phyloP scores from a whole-genome alignment of 2,113 vertebrate species.

The Talpa occidentalis region DNA sequence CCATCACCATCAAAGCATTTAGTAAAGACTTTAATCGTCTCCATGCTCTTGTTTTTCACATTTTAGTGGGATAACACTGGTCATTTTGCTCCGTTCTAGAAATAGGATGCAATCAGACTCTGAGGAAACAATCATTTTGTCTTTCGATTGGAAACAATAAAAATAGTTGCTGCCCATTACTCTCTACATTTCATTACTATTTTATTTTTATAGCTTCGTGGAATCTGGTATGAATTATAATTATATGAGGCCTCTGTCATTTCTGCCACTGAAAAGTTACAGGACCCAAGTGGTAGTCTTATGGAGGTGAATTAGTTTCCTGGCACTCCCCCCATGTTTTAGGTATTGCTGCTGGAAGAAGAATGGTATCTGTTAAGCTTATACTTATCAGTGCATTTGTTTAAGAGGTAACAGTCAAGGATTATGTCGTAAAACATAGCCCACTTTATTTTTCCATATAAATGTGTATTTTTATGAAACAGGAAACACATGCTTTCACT shows the following conservation, averaged over 20 bases:
- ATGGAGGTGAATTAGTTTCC: neutral
- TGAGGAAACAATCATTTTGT: conserved; percentile 70
- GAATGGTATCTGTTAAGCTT: neutral
- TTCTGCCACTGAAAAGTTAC: conserved; percentile 58
- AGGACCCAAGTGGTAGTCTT: neutral
- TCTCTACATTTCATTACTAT: conserved; percentile 63
- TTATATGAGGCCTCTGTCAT: conserved; percentile 56
- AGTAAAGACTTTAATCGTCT: conserved; percentile 65
- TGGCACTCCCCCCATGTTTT: neutral
- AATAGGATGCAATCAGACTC: conserved; percentile 80
- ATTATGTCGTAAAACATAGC: neutral
- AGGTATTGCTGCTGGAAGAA: neutral
- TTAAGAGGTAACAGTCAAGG: neutral
- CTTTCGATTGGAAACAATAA: conserved; percentile 75
- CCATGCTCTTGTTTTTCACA: conserved; percentile 13
- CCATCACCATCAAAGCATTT: conserved; percentile 56
- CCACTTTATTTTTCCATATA: neutral
- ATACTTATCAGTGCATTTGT: neutral
- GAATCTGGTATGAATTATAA: conserved; percentile 70
- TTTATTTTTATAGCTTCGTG: conserved; percentile 71
- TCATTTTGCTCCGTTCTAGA: conserved; percentile 68
- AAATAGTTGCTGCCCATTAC: conserved; percentile 76
- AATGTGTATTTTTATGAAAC: neutral
- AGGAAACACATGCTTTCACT: neutral
- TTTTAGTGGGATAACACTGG: conserved; percentile 54